phyloP scores from a whole-genome alignment of 2,888 invertebrate genomes.

The Stegana nigrithorax region DNA sequence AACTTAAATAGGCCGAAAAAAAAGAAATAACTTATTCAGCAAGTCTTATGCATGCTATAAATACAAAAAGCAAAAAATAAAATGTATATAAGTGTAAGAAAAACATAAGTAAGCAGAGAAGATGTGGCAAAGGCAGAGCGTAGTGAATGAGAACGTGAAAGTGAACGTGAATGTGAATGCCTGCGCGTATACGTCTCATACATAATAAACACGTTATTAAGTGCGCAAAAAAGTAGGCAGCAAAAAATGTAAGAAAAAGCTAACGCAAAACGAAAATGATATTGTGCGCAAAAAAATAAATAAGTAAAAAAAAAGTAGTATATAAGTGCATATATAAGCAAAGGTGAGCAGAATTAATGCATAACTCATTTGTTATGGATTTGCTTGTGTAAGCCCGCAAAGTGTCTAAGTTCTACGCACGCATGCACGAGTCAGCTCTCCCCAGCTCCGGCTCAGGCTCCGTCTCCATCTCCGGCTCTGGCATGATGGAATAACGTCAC shows the following conservation, averaged over 20 bases:
- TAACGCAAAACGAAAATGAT: conserved; percentile 24
- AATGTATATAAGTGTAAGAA: background rate
- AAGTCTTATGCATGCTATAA: conserved; percentile 35
- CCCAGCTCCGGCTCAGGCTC: too few relatives aligned
- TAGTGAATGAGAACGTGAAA: too few relatives aligned
- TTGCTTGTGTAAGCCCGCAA: too few relatives aligned
- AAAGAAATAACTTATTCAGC: conserved; percentile 55
- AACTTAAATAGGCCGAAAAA: conserved; percentile 55
- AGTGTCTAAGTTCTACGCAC: too few relatives aligned
- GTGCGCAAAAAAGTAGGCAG: conserved; percentile 37
- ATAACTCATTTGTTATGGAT: conserved; percentile 12
- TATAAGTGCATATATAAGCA: background rate
- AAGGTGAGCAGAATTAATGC: conserved; percentile 18
- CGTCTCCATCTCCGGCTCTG: too few relatives aligned
- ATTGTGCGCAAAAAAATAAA: background rate
- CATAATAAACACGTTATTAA: conserved; percentile 56
- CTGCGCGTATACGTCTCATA: conserved; percentile 48
- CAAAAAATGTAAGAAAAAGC: conserved; percentile 21
- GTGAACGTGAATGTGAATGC: too few relatives aligned
- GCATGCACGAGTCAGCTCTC: too few relatives aligned
- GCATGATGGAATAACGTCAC: too few relatives aligned
- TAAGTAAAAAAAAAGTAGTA: too few relatives aligned
- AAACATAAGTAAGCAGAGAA: background rate
- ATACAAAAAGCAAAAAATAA: background rate
- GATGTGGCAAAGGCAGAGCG: conserved; percentile 30